Base-by-base conservation (phyloP, 2,113 vertebrate genomes). In the Serilophus lunatus region DNA sequence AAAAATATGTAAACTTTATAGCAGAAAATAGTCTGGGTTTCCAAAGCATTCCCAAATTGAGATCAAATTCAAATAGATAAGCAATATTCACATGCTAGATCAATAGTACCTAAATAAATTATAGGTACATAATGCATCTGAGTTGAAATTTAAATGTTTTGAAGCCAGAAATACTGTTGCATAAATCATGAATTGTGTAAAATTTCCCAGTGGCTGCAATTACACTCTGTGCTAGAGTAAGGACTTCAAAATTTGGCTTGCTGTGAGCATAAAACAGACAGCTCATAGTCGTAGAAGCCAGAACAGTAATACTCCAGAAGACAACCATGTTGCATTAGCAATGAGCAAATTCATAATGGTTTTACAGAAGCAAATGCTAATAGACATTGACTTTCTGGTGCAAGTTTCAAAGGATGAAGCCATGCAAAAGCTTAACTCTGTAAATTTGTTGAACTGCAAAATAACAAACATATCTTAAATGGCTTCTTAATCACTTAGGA, bases 401-500 rank as follows among this genome's bases (percentile, higher is more conserved):
- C 76, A 59, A 92, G 44, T 92, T 90, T 92, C 85, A 95, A 92
- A 93, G 42, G 70, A 51, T 84, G 69, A 87, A 92, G 53, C 86
- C 35, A 96, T 16, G 42, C 36, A 81, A 95, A 96, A 89, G 44
- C 74, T 93, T 96, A 95, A 94, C 88, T 96, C 22, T 95, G 31
- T 91, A 93, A 90, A 90, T 93, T 94, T 96, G 82, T 96, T 95
- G 93, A 82, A 92, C 38, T 92, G 36, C 31, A 64, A 74, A 94
- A 92, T 54, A 35, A 86, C 88, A 97, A 95, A 97, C 47, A 38
- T 31, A 59, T 75, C 66, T 96, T 90, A 88, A 95, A 83, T 90
- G 11, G 4, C 38, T 92, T 95, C 71, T 92, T 82, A 90, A 88
- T 86, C 49, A 86, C 24, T 26, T 16, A 93, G 36, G 7, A 87